These are phyloP conservation scores for Hetaerina americana DNA, from an alignment of 1,140 invertebrate species.

Conservation along the genomic window DNA sequence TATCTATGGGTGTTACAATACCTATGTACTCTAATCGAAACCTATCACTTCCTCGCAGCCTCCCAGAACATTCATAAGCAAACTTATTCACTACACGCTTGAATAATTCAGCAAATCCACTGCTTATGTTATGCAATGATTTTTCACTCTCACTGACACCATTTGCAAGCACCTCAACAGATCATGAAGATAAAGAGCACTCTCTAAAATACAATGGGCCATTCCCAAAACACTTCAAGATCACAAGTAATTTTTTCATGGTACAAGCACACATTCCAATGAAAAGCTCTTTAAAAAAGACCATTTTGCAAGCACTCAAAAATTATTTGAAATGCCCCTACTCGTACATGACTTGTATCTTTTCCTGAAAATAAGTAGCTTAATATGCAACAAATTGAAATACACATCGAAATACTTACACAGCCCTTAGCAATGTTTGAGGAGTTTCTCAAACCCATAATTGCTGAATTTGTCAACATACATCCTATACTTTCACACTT, in stretches of 20 bases:
- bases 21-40: neutral
- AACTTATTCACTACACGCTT: neutral
- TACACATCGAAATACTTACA: neutral
- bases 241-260: neutral
- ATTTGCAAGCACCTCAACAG: neutral
- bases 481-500: neutral
- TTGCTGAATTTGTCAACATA: neutral
- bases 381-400: neutral
- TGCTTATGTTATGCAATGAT: neutral
- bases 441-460: neutral
- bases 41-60: neutral
- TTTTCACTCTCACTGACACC: neutral
- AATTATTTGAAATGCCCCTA: neutral
- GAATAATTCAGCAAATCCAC: neutral
- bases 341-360: neutral
- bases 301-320: neutral
- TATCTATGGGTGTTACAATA: neutral
- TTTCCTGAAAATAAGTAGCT: neutral
- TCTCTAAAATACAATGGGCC: neutral
- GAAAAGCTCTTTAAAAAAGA: neutral
- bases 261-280: neutral
- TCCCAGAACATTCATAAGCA: neutral
- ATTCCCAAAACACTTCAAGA: neutral
- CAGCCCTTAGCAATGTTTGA: neutral
- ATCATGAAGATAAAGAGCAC: neutral